Percentiles rank a stretch among this genome's conserved stretches.
Evolutionary conservation across 2,797 vertebrate species (phyloP).

Genomic region (Sitta carolinensis): DNA sequence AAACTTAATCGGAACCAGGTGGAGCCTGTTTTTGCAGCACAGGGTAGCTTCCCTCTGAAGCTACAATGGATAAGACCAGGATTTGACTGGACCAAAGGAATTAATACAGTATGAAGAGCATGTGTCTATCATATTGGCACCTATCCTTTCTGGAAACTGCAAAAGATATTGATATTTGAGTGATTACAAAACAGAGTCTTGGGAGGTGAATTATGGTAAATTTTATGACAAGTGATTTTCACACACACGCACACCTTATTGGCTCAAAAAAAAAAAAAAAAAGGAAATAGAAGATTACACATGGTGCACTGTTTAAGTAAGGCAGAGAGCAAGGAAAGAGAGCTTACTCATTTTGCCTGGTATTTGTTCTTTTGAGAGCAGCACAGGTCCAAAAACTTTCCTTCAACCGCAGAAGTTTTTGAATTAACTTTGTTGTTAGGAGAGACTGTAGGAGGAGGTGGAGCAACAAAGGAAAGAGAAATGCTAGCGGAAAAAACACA

Average conservation of each 20-base stretch:
- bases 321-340: not conserved
- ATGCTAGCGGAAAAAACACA: constrained; percentile 56
- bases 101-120: not conserved
- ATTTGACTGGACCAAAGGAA: not conserved
- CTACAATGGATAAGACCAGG: constrained; percentile 3
- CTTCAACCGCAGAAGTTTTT: not conserved
- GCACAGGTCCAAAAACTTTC: not conserved
- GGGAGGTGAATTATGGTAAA: not conserved
- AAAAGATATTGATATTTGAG: not conserved
- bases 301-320: not conserved
- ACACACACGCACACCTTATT: not conserved
- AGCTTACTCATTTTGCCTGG: not conserved
- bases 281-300: not conserved
- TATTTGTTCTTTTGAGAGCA: not conserved
- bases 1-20: constrained; percentile 52
- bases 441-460: constrained; percentile 30
- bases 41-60: constrained; percentile 46
- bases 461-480: constrained; percentile 56
- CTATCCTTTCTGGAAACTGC: not conserved
- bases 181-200: not conserved
- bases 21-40: constrained; percentile 19
- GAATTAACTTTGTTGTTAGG: constrained; percentile 13
- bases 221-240: constrained; percentile 9
- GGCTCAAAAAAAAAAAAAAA: not conserved
- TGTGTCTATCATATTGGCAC: not conserved